Percentiles rank a stretch among this genome's conserved stretches.
phyloP scores from a whole-genome alignment of 2,113 vertebrate genomes.

The Clarias gariepinus region DNA sequence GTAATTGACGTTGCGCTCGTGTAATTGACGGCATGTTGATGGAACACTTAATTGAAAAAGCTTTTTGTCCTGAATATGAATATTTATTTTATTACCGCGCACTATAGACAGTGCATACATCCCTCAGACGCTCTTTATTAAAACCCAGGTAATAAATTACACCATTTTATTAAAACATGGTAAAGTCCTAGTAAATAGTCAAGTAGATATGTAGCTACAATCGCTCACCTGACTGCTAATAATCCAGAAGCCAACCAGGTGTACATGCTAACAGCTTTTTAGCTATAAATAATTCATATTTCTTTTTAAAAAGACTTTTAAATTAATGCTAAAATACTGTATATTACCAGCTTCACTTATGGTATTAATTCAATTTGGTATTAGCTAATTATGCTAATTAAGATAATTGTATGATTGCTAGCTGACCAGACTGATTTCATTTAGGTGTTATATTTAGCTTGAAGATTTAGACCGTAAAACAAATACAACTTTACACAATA shows the following conservation, averaged over 20 bases:
- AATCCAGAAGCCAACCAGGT: not conserved
- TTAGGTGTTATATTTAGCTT: no score
- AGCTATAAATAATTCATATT: not conserved
- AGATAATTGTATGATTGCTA: not conserved
- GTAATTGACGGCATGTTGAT: constrained; percentile 47
- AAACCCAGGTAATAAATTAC: not conserved
- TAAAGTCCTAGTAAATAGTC: not conserved
- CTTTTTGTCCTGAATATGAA: constrained; percentile 24
- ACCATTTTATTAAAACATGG: not conserved
- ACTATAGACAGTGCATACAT: not conserved
- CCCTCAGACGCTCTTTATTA: not conserved
- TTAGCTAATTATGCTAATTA: not conserved
- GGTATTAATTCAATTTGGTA: no score
- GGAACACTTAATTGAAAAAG: constrained; percentile 36
- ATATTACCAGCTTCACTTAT: not conserved
- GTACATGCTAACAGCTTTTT: not conserved
- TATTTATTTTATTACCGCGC: not conserved
- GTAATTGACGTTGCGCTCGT: constrained; percentile 35
- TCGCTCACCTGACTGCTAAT: not conserved
- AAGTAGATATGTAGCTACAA: not conserved
- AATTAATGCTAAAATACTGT: not conserved
- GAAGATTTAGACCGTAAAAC: no score
- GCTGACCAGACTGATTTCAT: not conserved
- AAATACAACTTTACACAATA: no score
- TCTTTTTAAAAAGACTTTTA: not conserved